Percentiles rank a stretch among this genome's conserved stretches.
Conservation (phyloP, 2,113 vertebrate species). For the Speoplatyrhinus poulsoni region DNA sequence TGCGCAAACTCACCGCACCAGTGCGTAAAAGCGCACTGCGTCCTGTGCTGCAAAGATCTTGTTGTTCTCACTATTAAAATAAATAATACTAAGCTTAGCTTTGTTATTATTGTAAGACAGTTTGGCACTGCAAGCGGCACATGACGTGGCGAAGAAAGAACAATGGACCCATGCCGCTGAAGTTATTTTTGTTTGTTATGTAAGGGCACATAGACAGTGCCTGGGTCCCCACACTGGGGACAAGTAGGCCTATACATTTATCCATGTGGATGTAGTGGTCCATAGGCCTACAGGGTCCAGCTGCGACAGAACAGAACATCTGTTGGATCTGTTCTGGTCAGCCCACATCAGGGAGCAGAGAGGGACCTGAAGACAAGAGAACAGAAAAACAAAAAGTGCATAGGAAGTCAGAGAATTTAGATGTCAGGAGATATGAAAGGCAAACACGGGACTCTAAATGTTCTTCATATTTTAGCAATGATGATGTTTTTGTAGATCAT, state of each 20-base stretch:
- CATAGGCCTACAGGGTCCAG: slow-evolving; percentile 41
- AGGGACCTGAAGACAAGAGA: slow-evolving; percentile 1
- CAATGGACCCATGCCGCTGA: slow-evolving; percentile 22
- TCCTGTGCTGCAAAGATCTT: background rate
- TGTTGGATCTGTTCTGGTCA: slow-evolving; percentile 47
- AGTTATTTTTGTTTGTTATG: slow-evolving; percentile 66
- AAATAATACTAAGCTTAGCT: background rate
- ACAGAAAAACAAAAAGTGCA: background rate
- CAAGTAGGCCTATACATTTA: background rate
- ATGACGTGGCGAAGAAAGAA: slow-evolving; percentile 46
- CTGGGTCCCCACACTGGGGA: slow-evolving; percentile 36
- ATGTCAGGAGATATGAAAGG: too few relatives aligned
- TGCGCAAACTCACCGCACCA: background rate
- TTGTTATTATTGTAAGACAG: slow-evolving; percentile 29
- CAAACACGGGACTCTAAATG: too few relatives aligned
- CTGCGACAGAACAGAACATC: slow-evolving; percentile 63
- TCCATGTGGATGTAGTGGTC: slow-evolving; percentile 22
- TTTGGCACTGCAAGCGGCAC: slow-evolving; percentile 41
- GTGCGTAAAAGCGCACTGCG: slow-evolving; percentile 4
- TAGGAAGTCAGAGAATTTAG: too few relatives aligned
- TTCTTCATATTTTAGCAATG: too few relatives aligned
- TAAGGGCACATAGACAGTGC: slow-evolving; percentile 41
- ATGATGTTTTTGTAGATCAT: too few relatives aligned
- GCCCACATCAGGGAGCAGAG: background rate
- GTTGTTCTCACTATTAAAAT: background rate